Evolutionary conservation across 1,140 invertebrate species (phyloP).

Genomic region (Drosophila subobscura): DNA sequence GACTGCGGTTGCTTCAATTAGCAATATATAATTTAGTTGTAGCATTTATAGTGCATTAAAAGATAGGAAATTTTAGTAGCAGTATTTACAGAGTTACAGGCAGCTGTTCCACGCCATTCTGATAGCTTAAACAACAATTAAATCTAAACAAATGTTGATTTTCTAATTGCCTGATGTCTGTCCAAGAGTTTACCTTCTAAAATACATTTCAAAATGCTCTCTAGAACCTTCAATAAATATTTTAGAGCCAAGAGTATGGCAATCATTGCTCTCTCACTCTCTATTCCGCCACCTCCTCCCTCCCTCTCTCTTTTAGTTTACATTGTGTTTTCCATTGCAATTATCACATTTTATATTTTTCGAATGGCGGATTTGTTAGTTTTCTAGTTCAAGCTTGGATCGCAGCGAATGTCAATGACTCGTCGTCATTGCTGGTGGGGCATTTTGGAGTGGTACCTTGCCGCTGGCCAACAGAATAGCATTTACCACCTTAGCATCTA

Average conservation of each 20-base stretch:
- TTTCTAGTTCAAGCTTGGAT: conserved; percentile 69
- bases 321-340: conserved; percentile 45
- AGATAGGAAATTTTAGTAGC: too few relatives aligned
- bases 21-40: too few relatives aligned
- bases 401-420: conserved; percentile 74
- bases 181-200: too few relatives aligned
- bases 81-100: too few relatives aligned
- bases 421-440: conserved; percentile 20
- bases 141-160: too few relatives aligned
- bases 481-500: conserved; percentile 12
- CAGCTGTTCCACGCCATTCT: too few relatives aligned
- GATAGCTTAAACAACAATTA: too few relatives aligned
- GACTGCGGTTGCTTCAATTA: too few relatives aligned
- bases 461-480: conserved; percentile 22
- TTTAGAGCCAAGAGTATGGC: conserved; percentile 4
- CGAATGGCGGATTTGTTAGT: conserved; percentile 37
- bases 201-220: too few relatives aligned
- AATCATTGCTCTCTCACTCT: background rate
- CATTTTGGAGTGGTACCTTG: conserved; percentile 45
- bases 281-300: background rate
- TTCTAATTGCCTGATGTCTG: too few relatives aligned
- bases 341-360: conserved; percentile 54
- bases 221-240: too few relatives aligned
- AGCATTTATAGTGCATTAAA: too few relatives aligned
- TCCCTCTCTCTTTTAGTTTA: background rate